Evolutionary conservation across 2,797 vertebrate genomes (phyloP).

Genomic region (Acipenser ruthenus): DNA sequence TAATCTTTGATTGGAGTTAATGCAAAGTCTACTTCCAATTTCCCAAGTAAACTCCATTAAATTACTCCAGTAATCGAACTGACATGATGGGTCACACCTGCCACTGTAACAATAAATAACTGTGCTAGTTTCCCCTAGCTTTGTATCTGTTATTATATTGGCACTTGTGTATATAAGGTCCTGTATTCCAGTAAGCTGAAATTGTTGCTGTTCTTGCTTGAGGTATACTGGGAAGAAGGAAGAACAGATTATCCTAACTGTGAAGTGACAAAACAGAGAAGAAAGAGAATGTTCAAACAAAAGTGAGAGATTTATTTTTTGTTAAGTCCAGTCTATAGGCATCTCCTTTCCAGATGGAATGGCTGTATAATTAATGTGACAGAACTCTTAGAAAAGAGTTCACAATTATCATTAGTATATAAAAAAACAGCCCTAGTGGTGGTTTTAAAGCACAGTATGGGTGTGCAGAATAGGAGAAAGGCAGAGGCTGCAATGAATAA

Average conservation of each 20-base stretch:
- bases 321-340: conserved; percentile 26
- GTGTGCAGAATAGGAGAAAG: conserved; percentile 25
- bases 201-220: background rate
- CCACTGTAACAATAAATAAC: no score
- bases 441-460: conserved; percentile 27
- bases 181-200: no score
- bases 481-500: conserved; percentile 33
- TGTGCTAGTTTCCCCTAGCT: no score
- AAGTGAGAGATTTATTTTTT: conserved; percentile 10
- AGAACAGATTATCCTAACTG: conserved; percentile 26
- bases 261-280: conserved; percentile 13
- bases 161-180: no score
- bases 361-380: conserved; percentile 56
- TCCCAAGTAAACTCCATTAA: no score
- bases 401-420: conserved; percentile 21
- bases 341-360: conserved; percentile 36
- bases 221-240: conserved; percentile 44
- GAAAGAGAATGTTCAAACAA: conserved; percentile 18
- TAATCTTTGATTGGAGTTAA: no score
- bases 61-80: no score
- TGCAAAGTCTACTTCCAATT: no score
- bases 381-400: conserved; percentile 25
- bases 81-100: no score
- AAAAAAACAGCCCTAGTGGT: conserved; percentile 26
- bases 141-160: no score